A percentile compares a stretch with the other conserved stretches of the same genome.
phyloP scores from a whole-genome alignment of 2,797 vertebrate species.

The Silurus lanzhouensis region DNA sequence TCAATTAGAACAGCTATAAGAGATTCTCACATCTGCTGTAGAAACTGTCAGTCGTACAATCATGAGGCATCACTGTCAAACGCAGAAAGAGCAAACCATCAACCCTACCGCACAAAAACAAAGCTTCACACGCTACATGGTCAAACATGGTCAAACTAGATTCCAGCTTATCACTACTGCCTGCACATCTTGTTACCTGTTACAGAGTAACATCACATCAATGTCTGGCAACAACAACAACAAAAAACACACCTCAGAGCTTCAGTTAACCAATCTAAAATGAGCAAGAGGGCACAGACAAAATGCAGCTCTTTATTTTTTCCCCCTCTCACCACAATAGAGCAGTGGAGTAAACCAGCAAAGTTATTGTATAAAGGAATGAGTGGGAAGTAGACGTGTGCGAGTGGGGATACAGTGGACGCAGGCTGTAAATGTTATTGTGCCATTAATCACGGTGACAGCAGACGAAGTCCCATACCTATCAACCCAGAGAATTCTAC shows the following conservation, averaged over 20 bases:
- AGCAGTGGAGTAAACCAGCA: conserved; percentile 46
- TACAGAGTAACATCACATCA: not conserved
- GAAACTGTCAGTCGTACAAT: conserved; percentile 67
- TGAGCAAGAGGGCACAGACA: conserved; percentile 39
- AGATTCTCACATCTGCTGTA: conserved; percentile 58
- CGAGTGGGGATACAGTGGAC: conserved; percentile 53
- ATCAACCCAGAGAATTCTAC: conserved; percentile 50
- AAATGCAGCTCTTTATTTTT: conserved; percentile 42
- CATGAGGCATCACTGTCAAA: conserved; percentile 67
- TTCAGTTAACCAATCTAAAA: conserved; percentile 32
- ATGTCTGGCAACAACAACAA: not conserved
- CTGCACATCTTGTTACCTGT: conserved; percentile 10
- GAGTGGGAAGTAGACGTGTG: conserved; percentile 50
- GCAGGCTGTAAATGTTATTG: conserved; percentile 60
- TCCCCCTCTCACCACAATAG: conserved; percentile 34
- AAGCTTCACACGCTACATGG: conserved; percentile 20
- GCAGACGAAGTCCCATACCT: conserved; percentile 48
- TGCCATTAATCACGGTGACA: conserved; percentile 63
- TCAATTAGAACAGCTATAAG: conserved; percentile 46
- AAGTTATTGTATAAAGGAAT: conserved; percentile 46
- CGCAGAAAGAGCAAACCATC: conserved; percentile 42
- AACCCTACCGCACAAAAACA: conserved; percentile 31
- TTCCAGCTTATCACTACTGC: conserved; percentile 10
- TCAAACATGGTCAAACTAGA: conserved; percentile 2
- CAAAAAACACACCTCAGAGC: not conserved